phyloP scores from a whole-genome alignment of 2,797 vertebrate genomes.

The Falco cherrug region DNA sequence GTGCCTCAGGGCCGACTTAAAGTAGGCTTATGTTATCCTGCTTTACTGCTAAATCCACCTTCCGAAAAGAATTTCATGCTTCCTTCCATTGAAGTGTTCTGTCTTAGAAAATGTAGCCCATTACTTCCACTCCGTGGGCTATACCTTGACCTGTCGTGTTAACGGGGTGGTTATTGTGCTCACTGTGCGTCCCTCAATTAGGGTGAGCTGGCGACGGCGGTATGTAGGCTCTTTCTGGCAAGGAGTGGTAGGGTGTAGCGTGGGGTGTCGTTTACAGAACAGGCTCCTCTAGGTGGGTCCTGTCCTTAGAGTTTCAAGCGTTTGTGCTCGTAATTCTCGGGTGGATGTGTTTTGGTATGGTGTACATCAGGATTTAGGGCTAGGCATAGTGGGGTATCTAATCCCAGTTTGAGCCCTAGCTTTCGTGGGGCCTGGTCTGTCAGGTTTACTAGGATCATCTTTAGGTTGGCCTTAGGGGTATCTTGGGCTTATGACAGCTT shows the following conservation, averaged over 20 bases:
- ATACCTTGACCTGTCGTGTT: conserved; percentile 74
- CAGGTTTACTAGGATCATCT: no score
- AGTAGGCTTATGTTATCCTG: fast-evolving
- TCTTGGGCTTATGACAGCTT: no score
- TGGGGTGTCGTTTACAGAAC: conserved; percentile 68
- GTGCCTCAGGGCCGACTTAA: fast-evolving
- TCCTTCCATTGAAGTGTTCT: fast-evolving
- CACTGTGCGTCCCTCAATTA: neutral
- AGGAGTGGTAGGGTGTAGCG: conserved; percentile 51
- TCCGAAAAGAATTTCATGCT: fast-evolving
- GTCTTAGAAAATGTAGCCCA: conserved; percentile 31
- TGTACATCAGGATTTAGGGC: no score
- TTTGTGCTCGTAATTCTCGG: no score
- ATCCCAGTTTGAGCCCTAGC: no score
- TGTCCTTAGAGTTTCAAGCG: no score
- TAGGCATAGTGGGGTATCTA: no score
- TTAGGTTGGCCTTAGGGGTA: no score
- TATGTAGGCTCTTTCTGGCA: conserved; percentile 40
- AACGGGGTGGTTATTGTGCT: neutral
- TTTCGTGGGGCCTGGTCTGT: no score
- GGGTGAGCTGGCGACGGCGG: conserved; percentile 63
- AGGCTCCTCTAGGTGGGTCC: conserved; percentile 74
- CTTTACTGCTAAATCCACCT: neutral
- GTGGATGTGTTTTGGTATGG: no score
- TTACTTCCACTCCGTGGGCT: neutral